phyloP scores from a whole-genome alignment of 2,113 vertebrate species.

The Sapajus apella region DNA sequence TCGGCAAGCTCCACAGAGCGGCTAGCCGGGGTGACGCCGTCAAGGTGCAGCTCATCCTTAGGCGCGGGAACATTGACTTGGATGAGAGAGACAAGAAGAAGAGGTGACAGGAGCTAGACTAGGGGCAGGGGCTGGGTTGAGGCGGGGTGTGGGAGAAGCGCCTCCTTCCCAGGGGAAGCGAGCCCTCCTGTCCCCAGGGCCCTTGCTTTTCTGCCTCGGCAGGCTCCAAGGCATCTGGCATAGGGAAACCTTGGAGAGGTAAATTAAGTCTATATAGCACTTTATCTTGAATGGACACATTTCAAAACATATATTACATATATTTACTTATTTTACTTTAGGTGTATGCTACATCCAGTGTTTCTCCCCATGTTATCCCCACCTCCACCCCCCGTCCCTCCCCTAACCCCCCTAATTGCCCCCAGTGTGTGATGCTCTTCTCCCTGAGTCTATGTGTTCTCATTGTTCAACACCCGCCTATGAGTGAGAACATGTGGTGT shows the following conservation, averaged over 20 bases:
- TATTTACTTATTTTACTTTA: no score
- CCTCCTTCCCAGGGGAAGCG: rapidly evolving
- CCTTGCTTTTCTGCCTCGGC: background rate
- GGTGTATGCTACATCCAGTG: no score
- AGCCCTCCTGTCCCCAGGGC: background rate
- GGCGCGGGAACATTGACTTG: rapidly evolving
- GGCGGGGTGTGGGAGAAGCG: background rate
- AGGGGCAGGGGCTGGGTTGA: background rate
- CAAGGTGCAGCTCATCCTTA: background rate
- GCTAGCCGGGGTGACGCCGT: background rate
- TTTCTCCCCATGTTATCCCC: no score
- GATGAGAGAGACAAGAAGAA: background rate
- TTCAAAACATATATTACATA: background rate
- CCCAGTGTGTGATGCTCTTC: no score
- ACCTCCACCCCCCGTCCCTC: no score
- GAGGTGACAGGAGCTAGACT: background rate
- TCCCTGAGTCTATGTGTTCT: no score
- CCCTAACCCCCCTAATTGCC: no score
- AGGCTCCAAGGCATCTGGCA: background rate
- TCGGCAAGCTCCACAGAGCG: background rate
- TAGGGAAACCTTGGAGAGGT: background rate
- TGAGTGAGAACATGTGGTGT: no score
- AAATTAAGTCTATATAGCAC: background rate
- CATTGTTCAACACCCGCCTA: no score
- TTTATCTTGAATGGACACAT: background rate